Conservation (phyloP, 1,140 invertebrate genomes). For the Drosophila leontia region DNA sequence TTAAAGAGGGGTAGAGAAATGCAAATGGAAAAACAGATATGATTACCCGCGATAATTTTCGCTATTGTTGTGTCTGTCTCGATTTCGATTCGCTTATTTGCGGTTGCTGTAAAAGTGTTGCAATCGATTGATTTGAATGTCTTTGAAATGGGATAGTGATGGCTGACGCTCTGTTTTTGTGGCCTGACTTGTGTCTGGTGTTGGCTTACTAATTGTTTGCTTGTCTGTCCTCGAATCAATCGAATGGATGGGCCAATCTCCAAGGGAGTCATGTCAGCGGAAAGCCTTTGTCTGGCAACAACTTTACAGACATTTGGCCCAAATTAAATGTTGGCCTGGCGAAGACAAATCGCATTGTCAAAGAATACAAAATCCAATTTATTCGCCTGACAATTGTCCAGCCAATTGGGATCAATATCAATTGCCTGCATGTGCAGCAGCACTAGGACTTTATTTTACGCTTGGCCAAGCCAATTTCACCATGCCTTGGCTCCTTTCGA, state of each 20-base stretch:
- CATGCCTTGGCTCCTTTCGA: conserved; percentile 17
- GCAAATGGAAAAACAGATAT: conserved; percentile 44
- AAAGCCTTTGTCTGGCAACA: conserved; percentile 53
- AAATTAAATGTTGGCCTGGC: conserved; percentile 44
- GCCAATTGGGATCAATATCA: conserved; percentile 61
- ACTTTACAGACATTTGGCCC: conserved; percentile 33
- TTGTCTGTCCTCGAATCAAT: conserved; percentile 4
- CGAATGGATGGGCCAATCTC: conserved; percentile 9
- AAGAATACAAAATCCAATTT: conserved; percentile 73
- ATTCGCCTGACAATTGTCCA: conserved; percentile 61
- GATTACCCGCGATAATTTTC: conserved; percentile 60
- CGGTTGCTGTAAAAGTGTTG: conserved; percentile 37
- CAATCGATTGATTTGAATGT: conserved; percentile 64
- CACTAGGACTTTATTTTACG: conserved; percentile 62
- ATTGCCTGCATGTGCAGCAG: conserved; percentile 39
- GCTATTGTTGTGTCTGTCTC: conserved; percentile 24
- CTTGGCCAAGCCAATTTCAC: conserved; percentile 58
- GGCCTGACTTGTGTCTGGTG: conserved; percentile 47
- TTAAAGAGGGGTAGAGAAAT: conserved; percentile 33
- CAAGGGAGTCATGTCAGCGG: conserved; percentile 13
- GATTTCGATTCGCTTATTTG: conserved; percentile 23
- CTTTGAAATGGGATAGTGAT: conserved; percentile 49
- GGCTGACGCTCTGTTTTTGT: conserved; percentile 11
- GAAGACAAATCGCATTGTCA: conserved; percentile 49
- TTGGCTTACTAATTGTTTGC: conserved; percentile 76